These are phyloP conservation scores for Lota lota DNA, from an alignment of 2,113 vertebrate species.

Conservation along the genomic window DNA sequence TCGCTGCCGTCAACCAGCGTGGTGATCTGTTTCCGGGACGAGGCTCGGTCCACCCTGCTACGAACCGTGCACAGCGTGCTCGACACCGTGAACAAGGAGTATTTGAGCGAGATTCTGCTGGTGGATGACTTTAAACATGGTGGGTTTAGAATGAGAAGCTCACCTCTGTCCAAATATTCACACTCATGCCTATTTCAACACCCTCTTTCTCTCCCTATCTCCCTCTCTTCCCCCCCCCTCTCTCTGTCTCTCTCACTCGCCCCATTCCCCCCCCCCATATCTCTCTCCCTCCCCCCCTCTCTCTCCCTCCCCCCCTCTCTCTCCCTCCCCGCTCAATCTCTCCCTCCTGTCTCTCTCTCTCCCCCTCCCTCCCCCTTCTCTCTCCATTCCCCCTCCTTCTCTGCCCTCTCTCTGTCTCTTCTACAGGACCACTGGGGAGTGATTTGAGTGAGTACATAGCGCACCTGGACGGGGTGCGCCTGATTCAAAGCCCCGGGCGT, in stretches of 20 bases:
- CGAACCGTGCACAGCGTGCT: constrained; percentile 85
- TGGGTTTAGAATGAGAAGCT: constrained; percentile 29
- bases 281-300: too few species aligned
- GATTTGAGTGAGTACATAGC: constrained; percentile 82
- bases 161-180: too few species aligned
- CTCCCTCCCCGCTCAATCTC: too few species aligned
- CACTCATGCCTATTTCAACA: too few species aligned
- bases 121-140: constrained; percentile 84
- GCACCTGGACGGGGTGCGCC: constrained; percentile 77
- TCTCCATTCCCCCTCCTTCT: not conserved
- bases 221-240: too few species aligned
- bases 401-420: not conserved
- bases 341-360: too few species aligned
- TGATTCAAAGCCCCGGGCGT: constrained; percentile 83
- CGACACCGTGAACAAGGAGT: constrained; percentile 70
- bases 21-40: constrained; percentile 84
- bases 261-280: too few species aligned
- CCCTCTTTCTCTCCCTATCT: too few species aligned
- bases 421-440: constrained; percentile 79
- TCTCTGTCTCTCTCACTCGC: too few species aligned
- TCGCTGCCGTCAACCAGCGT: constrained; percentile 80
- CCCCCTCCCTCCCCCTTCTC: not conserved
- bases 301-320: too few species aligned
- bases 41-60: constrained; percentile 84
- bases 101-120: constrained; percentile 82